A percentile compares a stretch with the other conserved stretches of the same genome.
Conservation (phyloP, 2,113 vertebrate species). For the Otus sunia region DNA sequence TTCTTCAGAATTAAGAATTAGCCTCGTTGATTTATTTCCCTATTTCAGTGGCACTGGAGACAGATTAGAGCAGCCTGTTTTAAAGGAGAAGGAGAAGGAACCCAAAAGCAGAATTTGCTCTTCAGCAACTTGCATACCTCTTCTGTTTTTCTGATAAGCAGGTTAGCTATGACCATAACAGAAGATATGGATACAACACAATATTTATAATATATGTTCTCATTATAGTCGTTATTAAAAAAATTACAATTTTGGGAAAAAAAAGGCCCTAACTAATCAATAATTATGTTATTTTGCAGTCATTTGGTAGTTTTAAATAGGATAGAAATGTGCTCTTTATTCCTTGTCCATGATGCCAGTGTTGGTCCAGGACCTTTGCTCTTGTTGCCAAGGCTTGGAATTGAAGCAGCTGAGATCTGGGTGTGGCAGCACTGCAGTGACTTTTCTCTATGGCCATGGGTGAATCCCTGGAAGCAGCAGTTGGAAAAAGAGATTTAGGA, state of each 20-base stretch:
- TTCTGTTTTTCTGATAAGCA: not conserved
- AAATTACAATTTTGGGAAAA: not conserved
- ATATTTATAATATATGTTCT: not conserved
- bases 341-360: not conserved
- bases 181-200: not conserved
- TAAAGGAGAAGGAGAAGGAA: not conserved
- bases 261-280: not conserved
- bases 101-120: not conserved
- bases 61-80: not conserved
- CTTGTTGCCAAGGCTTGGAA: not conserved
- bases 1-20: not conserved
- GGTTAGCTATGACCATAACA: not conserved
- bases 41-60: not conserved
- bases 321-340: not conserved
- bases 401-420: not conserved
- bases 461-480: not conserved
- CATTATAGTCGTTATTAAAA: not conserved
- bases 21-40: not conserved
- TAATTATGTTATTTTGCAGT: not conserved
- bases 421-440: not conserved
- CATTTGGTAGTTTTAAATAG: not conserved
- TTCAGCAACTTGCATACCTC: not conserved
- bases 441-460: not conserved
- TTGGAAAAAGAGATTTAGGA: not conserved
- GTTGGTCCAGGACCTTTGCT: not conserved